Evolutionary conservation across 2,888 invertebrate species (phyloP), one percentile per base, ranked within the genome.

Genomic region (Arrhopalites spinosus): DNA sequence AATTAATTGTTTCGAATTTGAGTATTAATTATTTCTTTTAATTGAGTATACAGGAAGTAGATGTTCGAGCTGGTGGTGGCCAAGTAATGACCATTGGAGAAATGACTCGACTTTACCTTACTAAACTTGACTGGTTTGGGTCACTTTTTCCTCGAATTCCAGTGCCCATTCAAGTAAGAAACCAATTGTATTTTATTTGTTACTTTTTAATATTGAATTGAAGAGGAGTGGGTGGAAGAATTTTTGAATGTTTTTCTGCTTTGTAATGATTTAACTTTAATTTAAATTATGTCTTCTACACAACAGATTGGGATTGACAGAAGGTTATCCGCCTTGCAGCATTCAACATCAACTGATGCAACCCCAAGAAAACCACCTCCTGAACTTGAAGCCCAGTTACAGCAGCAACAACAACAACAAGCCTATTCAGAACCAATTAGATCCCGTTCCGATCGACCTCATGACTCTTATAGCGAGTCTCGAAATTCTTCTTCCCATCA

Each of bases 101-200:
- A 82, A 92, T 98, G 88, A 89, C 94, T 20, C 90, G 95, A 59
- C 95, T 96, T 85, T 95, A 95, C 90, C 89, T 98, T 73, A 92
- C 94, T 76, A 97, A 98, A 85, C 88, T 99, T 76, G 99, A 99
- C 85, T 99, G 99, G 98, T 99, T 97, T 87, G 95, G 95, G 59
- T 99, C 99, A 0, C 88, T 99, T 23, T 99, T 99, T 85, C 99
- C 99, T 0, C 89, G 99, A 81, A 98, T 99, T 86, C 99, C 99
- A 0, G 98, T 99, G 77, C 98, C 98, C 29, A 97, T 98, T 83
- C 90, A 90, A 86, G 85, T 86, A 56, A 69, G 59, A 20, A 20
- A n/a, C 15, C 15, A 50, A 50, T 20, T 50, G n/a, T n/a, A 13
- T 69, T 29, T 27, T 15, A 17, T 5, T 50, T n/a, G 47, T 25